Base-by-base conservation (phyloP, 2,113 vertebrate genomes). In the Loxodonta africana region DNA sequence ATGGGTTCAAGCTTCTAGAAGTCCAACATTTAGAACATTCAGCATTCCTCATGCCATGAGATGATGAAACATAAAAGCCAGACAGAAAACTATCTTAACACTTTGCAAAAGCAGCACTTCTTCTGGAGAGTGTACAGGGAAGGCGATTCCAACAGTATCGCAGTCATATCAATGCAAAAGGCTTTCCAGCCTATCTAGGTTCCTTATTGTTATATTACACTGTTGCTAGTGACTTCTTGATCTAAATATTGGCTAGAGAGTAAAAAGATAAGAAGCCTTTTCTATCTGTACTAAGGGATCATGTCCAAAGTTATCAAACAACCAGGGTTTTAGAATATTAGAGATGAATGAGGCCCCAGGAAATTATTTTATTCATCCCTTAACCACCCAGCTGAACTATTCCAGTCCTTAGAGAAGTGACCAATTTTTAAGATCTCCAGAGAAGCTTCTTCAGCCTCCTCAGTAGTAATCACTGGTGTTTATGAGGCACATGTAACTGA, bases 1-100 rank as follows among this genome's bases (percentile, higher is more conserved):
- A 95, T 44, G 0, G 98, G 98, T 90, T 98, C 98, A 94, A 99
- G 98, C 94, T 98, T 98, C 99, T 99, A 28, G 93, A 99, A 98
- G 97, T 89, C 60, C 97, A 98, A 95, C 30, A 95, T 96, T 98
- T 89, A 92, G 26, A 97, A 81, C 18, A 93, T n/a, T 99, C 88
- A 98, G 57, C 74, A 53, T 85, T 96, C 20, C 67, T 97, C 83
- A 26, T 80, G 78, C n/a, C 83, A 95, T 1, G 41, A n/a, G 21
- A 76, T 69, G 84, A 88, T 41, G 88, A 97, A 97, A 95, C 48
- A 88, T 30, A 96, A 92, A 95, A 97, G 85, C 26, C 2, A 17
- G 53, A 76, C 44, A 44, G 53, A 86, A 94, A 98, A 83, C 90
- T 46, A n/a, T 73, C 60, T 11, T 57, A 96, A 80, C 7, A 0